Evolutionary conservation across 2,113 vertebrate species (phyloP).

Genomic region (Myiagra hebetior): DNA sequence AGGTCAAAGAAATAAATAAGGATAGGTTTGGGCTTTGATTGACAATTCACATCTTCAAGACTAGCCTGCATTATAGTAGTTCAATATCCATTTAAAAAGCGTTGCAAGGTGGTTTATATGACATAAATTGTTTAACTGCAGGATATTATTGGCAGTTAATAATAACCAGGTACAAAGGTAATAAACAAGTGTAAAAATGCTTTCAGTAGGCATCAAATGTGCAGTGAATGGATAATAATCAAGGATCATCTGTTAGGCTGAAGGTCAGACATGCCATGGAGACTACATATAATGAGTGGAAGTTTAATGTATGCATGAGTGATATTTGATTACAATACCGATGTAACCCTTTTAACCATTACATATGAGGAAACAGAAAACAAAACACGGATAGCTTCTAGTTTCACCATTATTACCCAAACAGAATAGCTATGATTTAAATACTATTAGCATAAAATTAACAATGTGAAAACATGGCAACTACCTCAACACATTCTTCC

Average conservation of each 20-base stretch:
- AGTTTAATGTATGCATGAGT: neutral
- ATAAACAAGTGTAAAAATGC: neutral
- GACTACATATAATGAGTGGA: neutral
- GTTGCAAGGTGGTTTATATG: neutral
- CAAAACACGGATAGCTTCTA: neutral
- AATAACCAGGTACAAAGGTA: neutral
- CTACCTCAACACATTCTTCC: neutral
- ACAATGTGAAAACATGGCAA: neutral
- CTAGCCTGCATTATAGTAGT: neutral
- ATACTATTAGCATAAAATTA: neutral
- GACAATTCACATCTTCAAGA: neutral
- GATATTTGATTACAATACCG: neutral
- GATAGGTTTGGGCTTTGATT: neutral
- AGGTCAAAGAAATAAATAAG: neutral
- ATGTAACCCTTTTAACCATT: neutral
- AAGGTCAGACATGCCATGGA: neutral
- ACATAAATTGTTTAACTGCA: neutral
- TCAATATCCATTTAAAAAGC: neutral
- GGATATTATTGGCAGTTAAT: neutral
- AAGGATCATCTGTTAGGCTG: neutral
- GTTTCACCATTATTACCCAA: neutral
- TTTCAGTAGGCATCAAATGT: neutral
- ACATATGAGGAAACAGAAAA: neutral
- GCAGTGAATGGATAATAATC: neutral
- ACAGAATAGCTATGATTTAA: neutral